Conservation (phyloP, 2,888 invertebrate genomes). For the Mesorhabditis belari region DNA sequence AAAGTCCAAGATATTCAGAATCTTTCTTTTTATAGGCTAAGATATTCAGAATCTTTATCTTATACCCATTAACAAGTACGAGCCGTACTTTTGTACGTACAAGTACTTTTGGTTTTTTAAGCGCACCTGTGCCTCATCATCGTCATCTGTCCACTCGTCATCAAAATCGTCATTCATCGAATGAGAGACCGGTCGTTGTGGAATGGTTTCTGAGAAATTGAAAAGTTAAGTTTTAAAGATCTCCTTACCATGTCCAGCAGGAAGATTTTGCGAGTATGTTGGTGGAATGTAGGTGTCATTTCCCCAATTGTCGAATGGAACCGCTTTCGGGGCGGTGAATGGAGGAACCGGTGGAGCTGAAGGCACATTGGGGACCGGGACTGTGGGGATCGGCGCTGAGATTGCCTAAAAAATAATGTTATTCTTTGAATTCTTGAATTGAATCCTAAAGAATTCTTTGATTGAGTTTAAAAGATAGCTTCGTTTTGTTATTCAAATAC, state of each 20-base stretch:
- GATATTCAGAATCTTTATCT: too few species aligned
- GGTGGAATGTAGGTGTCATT: not conserved
- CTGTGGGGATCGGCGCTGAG: conserved; percentile 9
- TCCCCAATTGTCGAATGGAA: conserved; percentile 7
- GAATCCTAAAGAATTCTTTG: not conserved
- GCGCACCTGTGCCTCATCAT: conserved; percentile 43
- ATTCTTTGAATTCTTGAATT: too few species aligned
- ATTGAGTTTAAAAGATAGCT: too few species aligned
- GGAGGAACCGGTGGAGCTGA: not conserved
- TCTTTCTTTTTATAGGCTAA: too few species aligned
- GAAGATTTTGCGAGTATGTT: not conserved
- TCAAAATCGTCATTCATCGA: conserved; percentile 43
- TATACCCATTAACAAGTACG: not conserved
- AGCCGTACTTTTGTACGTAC: too few species aligned
- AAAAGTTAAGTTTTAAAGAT: not conserved
- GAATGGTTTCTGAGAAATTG: conserved; percentile 19
- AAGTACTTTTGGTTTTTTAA: too few species aligned
- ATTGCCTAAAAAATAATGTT: conserved; percentile 1
- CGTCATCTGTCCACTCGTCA: conserved; percentile 52
- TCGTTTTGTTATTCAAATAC: not conserved
- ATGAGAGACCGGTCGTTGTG: conserved; percentile 67
- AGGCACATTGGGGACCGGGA: not conserved
- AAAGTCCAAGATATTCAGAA: too few species aligned
- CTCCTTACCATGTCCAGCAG: not conserved
- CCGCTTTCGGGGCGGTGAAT: not conserved